phyloP scores from a whole-genome alignment of 2,113 vertebrate genomes.

The Lipophrys pholis region DNA sequence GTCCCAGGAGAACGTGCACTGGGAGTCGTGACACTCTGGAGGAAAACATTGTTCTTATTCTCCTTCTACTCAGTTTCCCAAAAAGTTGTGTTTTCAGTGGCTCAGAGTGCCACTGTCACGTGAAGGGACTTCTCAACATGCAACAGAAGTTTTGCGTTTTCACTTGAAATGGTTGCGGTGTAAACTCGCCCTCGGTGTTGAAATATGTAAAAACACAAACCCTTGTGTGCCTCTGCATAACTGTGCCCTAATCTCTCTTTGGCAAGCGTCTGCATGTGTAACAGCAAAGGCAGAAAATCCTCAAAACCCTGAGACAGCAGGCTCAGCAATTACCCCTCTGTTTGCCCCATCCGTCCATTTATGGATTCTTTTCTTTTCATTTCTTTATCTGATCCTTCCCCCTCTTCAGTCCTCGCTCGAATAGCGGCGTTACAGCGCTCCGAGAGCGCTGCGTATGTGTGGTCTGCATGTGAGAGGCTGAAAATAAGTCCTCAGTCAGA shows the following conservation, averaged over 20 bases:
- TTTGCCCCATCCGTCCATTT: slow-evolving; percentile 59
- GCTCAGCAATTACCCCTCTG: slow-evolving; percentile 42
- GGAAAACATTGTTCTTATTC: too few relatives aligned
- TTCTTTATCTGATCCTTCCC: slow-evolving; percentile 38
- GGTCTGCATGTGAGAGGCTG: slow-evolving; percentile 48
- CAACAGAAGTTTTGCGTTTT: too few relatives aligned
- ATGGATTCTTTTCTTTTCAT: slow-evolving; percentile 57
- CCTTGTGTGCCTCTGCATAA: slow-evolving; percentile 15
- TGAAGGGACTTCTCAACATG: too few relatives aligned
- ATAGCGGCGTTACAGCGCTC: slow-evolving; percentile 40
- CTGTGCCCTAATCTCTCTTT: slow-evolving; percentile 30
- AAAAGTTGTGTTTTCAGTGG: too few relatives aligned
- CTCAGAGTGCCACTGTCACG: too few relatives aligned
- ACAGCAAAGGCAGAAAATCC: slow-evolving; percentile 50
- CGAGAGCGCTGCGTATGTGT: slow-evolving; percentile 24
- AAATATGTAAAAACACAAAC: slow-evolving; percentile 35
- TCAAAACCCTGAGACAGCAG: slow-evolving; percentile 27
- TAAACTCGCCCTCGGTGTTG: too few relatives aligned
- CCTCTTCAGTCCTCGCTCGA: slow-evolving; percentile 20
- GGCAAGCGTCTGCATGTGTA: slow-evolving; percentile 40
- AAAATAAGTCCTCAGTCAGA: slow-evolving; percentile 56
- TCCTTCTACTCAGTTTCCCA: too few relatives aligned
- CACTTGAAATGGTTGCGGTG: too few relatives aligned
- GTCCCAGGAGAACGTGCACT: too few relatives aligned
- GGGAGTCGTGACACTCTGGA: too few relatives aligned